Base-by-base conservation (phyloP, 1,140 invertebrate species). In the Drosophila pseudoobscura region DNA sequence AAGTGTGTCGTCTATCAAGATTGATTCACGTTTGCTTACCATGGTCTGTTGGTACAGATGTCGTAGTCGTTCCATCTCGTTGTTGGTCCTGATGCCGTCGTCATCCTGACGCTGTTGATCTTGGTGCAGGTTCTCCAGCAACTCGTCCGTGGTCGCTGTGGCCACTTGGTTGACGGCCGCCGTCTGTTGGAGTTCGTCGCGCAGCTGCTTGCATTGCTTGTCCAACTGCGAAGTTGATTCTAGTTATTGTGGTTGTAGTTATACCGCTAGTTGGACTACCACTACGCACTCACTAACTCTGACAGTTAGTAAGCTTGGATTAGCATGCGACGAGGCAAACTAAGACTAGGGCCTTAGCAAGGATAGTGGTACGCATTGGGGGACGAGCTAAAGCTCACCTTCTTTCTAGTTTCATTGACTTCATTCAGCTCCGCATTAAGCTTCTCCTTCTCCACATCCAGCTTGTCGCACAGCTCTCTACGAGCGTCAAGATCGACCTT, bases 371-470 rank as follows among this genome's bases (percentile, higher is more conserved):
- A 63, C 39, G 31, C 53, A 9, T 39, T 44, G 0, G 49, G 49
- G 43, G 13, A 44, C 6, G 35, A 55, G 39, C 43, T 35, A 2
- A 71, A 75, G 54, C 64, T 87, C 59, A 91, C 90, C 80, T 91
- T 88, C 29, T 74, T 75, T 44, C 75, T 78, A 17, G 72, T 75
- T 51, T 80, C 78, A 26, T 83, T 79, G 6, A 89, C 35, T 58
- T 91, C 91, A 20, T 62, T 69, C 0, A 91, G 46, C 65, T 91
- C 91, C 2, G 87, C 91, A 57, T 91, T 89, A 0, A 91, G 69
- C 54, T 91, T 91, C 0, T 72, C 79, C 54, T 80, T 90, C 49
- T 91, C 80, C 43, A 75, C 63, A 22, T 91, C 91, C 4, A 91
- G 52, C 26, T 91, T 91, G 15, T 90, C 78, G 39, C 90, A 91